Percentiles rank a stretch among this genome's conserved stretches.
Evolutionary conservation across 1,140 invertebrate genomes (phyloP).

Genomic region (Aethina tumida): DNA sequence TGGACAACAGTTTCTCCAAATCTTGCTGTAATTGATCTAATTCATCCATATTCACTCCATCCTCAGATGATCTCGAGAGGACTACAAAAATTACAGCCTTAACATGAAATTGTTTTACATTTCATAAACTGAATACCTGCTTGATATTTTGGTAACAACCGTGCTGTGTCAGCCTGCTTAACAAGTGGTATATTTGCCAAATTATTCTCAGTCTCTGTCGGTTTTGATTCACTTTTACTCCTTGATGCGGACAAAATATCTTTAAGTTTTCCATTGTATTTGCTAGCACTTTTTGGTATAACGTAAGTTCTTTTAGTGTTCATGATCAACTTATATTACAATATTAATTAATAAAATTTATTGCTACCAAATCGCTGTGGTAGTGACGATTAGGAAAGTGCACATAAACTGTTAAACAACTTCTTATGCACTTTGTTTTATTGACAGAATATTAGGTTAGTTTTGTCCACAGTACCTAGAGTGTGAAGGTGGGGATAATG

Average conservation of each 20-base stretch:
- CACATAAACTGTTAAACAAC: no score
- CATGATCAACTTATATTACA: no score
- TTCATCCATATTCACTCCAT: conserved; percentile 58
- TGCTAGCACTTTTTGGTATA: conserved; percentile 10
- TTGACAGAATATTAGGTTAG: no score
- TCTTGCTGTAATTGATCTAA: conserved; percentile 77
- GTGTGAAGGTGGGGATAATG: no score
- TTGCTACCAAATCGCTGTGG: no score
- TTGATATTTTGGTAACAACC: conserved; percentile 44
- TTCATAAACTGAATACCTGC: conserved; percentile 23
- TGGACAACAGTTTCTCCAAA: conserved; percentile 76
- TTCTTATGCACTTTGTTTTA: no score
- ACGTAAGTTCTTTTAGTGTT: no score
- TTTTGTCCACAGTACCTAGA: no score
- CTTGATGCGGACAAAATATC: conserved; percentile 14
- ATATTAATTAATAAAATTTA: no score
- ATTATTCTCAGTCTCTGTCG: conserved; percentile 15
- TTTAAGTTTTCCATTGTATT: conserved; percentile 18
- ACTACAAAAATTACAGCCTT: conserved; percentile 33
- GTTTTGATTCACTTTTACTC: conserved; percentile 2
- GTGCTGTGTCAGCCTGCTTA: conserved; percentile 39
- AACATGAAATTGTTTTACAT: conserved; percentile 1
- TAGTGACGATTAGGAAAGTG: no score
- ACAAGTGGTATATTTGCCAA: conserved; percentile 24
- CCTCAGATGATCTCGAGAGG: conserved; percentile 47